Conservation (phyloP, 2,113 vertebrate species). For the Isurus oxyrinchus region DNA sequence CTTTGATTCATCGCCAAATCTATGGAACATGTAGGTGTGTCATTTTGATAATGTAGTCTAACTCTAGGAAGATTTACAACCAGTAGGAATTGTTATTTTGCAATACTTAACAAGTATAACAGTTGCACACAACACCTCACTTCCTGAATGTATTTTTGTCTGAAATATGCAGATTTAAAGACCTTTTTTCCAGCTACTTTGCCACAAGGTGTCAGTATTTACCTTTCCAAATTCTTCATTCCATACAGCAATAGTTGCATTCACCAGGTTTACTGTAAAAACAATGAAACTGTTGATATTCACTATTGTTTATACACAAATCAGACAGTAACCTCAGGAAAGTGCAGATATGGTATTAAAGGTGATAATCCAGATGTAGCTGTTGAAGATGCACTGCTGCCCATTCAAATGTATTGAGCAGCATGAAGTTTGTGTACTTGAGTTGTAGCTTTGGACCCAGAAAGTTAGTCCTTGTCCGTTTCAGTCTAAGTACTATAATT, state of each 20-base stretch:
- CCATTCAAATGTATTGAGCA: not conserved
- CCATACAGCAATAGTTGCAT: not conserved
- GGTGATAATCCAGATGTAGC: not conserved
- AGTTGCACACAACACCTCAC: not conserved
- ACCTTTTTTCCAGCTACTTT: not conserved
- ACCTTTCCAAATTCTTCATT: not conserved
- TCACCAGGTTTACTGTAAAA: not conserved
- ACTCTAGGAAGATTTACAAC: not conserved
- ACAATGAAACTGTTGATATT: not conserved
- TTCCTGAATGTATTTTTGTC: not conserved
- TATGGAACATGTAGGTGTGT: not conserved
- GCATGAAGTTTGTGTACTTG: not conserved
- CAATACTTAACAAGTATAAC: not conserved
- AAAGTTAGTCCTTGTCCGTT: not conserved
- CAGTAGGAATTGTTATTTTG: not conserved
- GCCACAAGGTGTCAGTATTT: conserved; percentile 13
- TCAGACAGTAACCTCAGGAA: not conserved
- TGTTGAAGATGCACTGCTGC: not conserved
- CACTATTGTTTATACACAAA: not conserved
- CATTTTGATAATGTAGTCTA: not conserved
- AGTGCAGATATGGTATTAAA: not conserved
- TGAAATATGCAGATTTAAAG: not conserved
- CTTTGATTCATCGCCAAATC: not conserved
- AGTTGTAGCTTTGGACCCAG: no score
- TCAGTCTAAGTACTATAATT: not conserved